Evolutionary conservation across 1,140 invertebrate species (phyloP).

Genomic region (Lerema accius): DNA sequence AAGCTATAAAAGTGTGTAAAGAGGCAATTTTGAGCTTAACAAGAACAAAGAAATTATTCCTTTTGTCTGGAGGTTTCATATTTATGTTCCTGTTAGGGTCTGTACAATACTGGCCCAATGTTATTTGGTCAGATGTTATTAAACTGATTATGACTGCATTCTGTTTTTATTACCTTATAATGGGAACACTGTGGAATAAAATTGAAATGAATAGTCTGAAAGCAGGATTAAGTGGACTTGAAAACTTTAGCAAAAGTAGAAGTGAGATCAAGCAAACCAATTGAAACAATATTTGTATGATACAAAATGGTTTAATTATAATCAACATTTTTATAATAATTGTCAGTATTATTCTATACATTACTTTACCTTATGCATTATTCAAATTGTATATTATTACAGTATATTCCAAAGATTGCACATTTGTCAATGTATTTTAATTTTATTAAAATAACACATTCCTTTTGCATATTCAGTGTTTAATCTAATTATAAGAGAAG

Average conservation of each 20-base stretch:
- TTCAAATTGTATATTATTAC: slow-evolving; percentile 2
- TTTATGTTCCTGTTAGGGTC: slow-evolving; percentile 77
- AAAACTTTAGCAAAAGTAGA: slow-evolving; percentile 58
- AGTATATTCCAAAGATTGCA: slow-evolving; percentile 11
- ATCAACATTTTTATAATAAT: slow-evolving; percentile 18
- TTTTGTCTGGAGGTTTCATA: slow-evolving; percentile 78
- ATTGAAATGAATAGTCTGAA: slow-evolving; percentile 90
- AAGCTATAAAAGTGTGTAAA: slow-evolving; percentile 85
- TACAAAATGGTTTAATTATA: slow-evolving; percentile 16
- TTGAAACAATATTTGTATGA: slow-evolving; percentile 25
- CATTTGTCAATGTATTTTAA: slow-evolving; percentile 4
- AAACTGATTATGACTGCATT: slow-evolving; percentile 85
- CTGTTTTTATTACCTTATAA: slow-evolving; percentile 88
- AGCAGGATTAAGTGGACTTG: slow-evolving; percentile 83
- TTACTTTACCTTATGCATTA: slow-evolving; percentile 23
- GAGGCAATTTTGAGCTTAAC: slow-evolving; percentile 83
- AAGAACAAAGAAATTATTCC: slow-evolving; percentile 84
- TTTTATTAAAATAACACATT: slow-evolving; percentile 22
- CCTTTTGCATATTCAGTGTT: slow-evolving; percentile 1
- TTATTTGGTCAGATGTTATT: slow-evolving; percentile 61
- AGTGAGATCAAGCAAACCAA: slow-evolving; percentile 35
- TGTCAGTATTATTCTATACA: slow-evolving; percentile 36
- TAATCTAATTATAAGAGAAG: slow-evolving; percentile 7
- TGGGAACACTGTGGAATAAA: slow-evolving; percentile 91
- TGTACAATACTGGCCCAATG: slow-evolving; percentile 74